These are phyloP conservation scores for Phylloscopus trochiloides DNA, from an alignment of 2,113 vertebrate genomes.

Conservation along the genomic window DNA sequence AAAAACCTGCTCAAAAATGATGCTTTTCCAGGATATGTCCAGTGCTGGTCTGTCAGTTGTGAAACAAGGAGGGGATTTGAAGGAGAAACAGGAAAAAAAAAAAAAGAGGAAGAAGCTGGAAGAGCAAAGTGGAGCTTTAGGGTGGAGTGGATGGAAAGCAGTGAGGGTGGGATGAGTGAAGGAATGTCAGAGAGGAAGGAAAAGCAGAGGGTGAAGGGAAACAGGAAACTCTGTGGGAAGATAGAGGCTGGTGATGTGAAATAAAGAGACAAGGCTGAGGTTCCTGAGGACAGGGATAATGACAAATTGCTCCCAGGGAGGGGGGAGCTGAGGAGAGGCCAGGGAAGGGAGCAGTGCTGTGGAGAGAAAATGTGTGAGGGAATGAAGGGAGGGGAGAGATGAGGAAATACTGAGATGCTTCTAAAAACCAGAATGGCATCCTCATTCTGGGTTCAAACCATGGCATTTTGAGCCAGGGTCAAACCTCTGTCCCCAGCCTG, in stretches of 20 bases:
- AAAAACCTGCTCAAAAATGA: not conserved
- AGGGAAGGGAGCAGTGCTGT: not conserved
- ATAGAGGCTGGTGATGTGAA: not conserved
- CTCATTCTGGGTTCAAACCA: not conserved
- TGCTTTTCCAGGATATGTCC: not conserved
- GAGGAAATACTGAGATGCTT: not conserved
- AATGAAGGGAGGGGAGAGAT: not conserved
- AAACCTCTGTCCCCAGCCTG: not conserved
- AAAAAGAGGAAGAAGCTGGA: not conserved
- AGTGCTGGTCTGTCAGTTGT: not conserved
- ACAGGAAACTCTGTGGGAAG: not conserved
- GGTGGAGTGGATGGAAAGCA: not conserved
- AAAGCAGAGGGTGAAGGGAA: not conserved
- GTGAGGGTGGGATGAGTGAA: not conserved
- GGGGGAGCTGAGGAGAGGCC: not conserved
- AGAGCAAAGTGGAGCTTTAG: not conserved
- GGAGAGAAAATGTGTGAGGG: not conserved
- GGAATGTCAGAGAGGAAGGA: not conserved
- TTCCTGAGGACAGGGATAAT: not conserved
- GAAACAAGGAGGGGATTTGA: not conserved
- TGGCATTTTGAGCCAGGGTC: not conserved
- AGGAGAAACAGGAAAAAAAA: not conserved
- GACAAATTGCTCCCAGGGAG: not conserved
- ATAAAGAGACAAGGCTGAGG: not conserved
- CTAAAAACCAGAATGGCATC: not conserved